phyloP scores from a whole-genome alignment of 2,797 vertebrate species.

The Takifugu rubripes region DNA sequence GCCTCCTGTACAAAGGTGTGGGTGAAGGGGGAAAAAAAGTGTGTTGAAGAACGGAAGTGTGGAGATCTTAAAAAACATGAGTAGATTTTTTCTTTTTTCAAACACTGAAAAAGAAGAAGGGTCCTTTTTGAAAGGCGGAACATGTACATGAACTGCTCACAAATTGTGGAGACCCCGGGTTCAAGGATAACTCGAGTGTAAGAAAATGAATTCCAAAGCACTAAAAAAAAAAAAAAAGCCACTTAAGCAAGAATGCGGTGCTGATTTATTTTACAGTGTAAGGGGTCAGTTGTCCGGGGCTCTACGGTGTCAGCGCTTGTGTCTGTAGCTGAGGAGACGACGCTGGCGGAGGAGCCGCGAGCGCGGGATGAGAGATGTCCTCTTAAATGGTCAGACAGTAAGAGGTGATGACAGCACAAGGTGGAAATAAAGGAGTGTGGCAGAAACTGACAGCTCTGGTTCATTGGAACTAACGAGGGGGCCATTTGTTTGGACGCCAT shows the following conservation, averaged over 20 bases:
- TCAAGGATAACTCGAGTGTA: slow-evolving; percentile 82
- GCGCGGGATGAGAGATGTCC: background rate
- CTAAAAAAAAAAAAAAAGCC: slow-evolving; percentile 78
- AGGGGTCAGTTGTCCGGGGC: slow-evolving; percentile 70
- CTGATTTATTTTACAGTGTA: slow-evolving; percentile 86
- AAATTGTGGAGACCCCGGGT: slow-evolving; percentile 81
- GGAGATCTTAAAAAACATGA: too few relatives aligned
- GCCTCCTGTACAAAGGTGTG: background rate
- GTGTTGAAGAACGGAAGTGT: background rate
- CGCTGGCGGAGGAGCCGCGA: slow-evolving; percentile 8
- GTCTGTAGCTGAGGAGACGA: background rate
- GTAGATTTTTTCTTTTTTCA: slow-evolving; percentile 2
- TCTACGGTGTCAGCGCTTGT: slow-evolving; percentile 67
- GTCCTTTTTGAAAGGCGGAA: slow-evolving; percentile 61
- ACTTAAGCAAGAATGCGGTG: slow-evolving; percentile 88
- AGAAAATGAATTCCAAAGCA: slow-evolving; percentile 84
- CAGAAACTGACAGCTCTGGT: background rate
- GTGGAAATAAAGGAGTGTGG: background rate
- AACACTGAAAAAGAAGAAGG: slow-evolving; percentile 24
- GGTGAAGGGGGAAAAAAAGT: slow-evolving; percentile 13
- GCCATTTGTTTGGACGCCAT: too few relatives aligned
- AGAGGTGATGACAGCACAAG: background rate
- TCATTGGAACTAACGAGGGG: too few relatives aligned
- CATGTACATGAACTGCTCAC: slow-evolving; percentile 77
- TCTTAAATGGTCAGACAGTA: slow-evolving; percentile 15